phyloP scores from a whole-genome alignment of 2,113 vertebrate genomes.

The Larimichthys crocea region DNA sequence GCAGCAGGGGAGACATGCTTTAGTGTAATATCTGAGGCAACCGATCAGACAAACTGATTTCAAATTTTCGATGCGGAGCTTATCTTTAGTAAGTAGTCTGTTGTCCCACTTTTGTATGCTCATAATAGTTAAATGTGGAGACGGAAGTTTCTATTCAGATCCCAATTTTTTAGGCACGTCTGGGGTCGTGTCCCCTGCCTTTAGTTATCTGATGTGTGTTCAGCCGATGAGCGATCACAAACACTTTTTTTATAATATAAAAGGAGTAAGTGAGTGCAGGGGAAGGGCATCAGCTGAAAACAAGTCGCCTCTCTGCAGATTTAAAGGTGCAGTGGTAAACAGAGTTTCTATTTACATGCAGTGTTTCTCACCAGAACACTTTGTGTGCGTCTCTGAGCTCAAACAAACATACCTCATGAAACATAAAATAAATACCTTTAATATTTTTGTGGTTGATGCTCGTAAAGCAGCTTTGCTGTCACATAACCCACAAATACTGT shows the following conservation, averaged over 20 bases:
- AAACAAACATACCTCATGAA: too few species aligned
- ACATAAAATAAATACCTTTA: too few species aligned
- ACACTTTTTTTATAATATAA: background rate
- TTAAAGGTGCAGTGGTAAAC: too few species aligned
- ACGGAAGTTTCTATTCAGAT: background rate
- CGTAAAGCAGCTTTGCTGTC: too few species aligned
- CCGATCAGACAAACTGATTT: slow-evolving; percentile 21
- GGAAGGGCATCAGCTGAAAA: background rate
- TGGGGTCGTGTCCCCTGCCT: background rate
- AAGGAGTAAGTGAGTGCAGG: background rate
- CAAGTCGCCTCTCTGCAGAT: background rate
- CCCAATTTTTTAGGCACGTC: slow-evolving; percentile 4
- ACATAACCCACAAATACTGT: too few species aligned
- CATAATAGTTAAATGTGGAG: slow-evolving; percentile 2
- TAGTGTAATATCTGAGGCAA: slow-evolving; percentile 14
- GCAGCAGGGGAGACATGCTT: slow-evolving; percentile 3
- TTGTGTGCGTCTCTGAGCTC: too few species aligned
- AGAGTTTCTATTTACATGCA: too few species aligned
- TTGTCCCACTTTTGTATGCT: slow-evolving; percentile 15
- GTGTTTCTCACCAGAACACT: too few species aligned
- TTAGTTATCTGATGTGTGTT: background rate
- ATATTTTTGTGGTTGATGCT: too few species aligned
- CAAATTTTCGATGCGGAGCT: background rate
- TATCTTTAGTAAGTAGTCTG: slow-evolving; percentile 21
- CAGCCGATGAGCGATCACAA: background rate